These are phyloP conservation scores for Pseudococcus jackbeardsleyi DNA, from an alignment of 2,888 invertebrate genomes.

Conservation along the genomic window DNA sequence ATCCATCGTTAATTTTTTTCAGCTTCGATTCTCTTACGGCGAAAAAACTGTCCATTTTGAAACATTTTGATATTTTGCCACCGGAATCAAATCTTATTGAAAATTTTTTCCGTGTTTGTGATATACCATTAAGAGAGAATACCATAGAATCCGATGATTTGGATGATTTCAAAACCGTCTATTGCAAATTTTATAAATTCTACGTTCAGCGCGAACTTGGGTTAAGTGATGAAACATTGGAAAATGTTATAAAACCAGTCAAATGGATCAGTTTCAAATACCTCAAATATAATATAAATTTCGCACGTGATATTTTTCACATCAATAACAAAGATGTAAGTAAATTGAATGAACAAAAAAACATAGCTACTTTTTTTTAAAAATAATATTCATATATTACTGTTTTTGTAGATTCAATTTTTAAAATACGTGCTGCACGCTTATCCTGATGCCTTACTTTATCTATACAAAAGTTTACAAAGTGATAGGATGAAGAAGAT, in stretches of 20 bases:
- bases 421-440: background rate
- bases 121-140: background rate
- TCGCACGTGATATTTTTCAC: background rate
- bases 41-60: background rate
- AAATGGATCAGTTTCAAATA: background rate
- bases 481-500: background rate
- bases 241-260: background rate
- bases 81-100: background rate
- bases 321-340: background rate
- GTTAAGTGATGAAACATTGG: background rate
- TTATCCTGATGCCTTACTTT: background rate
- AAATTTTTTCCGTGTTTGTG: background rate
- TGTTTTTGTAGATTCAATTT: background rate
- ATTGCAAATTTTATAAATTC: slow-evolving; percentile 50
- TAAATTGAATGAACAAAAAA: no score
- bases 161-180: background rate
- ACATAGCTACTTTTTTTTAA: background rate
- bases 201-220: slow-evolving; percentile 36
- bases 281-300: background rate
- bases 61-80: background rate
- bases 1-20: background rate
- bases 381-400: background rate
- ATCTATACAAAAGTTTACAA: background rate
- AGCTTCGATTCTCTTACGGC: slow-evolving; percentile 4
- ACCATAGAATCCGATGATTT: background rate